Evolutionary conservation across 2,797 vertebrate genomes (phyloP).

Genomic region (Acipenser transmontanus): DNA sequence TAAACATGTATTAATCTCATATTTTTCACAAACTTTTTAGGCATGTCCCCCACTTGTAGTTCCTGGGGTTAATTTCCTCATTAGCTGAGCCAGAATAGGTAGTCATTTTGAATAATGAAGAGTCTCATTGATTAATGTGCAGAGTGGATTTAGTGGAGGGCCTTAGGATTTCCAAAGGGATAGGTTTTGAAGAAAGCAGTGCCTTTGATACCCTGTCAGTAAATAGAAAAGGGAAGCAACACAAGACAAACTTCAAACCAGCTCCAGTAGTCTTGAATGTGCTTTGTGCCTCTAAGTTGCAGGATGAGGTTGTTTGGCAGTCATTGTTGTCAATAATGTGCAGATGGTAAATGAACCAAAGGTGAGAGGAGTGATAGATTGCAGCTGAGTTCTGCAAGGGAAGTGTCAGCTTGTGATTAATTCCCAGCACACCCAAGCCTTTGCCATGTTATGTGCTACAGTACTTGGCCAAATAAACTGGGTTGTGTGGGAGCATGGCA

Average conservation of each 20-base stretch:
- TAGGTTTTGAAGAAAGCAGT: too few species aligned
- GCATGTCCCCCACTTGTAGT: too few species aligned
- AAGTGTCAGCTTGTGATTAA: constrained; percentile 42
- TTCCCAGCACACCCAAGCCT: constrained; percentile 44
- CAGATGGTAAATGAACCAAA: constrained; percentile 55
- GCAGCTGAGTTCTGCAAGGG: constrained; percentile 9
- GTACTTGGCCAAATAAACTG: constrained; percentile 43
- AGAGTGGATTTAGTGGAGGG: too few species aligned
- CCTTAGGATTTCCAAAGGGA: too few species aligned
- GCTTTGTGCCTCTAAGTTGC: constrained; percentile 24
- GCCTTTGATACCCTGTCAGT: too few species aligned
- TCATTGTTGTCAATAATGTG: constrained; percentile 25
- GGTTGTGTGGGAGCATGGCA: constrained; percentile 42
- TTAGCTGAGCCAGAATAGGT: too few species aligned
- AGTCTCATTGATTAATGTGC: too few species aligned
- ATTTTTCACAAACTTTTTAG: too few species aligned
- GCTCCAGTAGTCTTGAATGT: background rate
- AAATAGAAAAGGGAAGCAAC: too few species aligned
- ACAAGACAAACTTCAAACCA: background rate
- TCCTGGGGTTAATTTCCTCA: too few species aligned
- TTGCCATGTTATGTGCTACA: constrained; percentile 38
- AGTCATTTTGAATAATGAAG: too few species aligned
- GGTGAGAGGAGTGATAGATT: constrained; percentile 32
- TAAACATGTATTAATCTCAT: too few species aligned
- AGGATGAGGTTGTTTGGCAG: constrained; percentile 16